Conservation (phyloP, 2,888 invertebrate species). For the Lamellibrachia satsuma region DNA sequence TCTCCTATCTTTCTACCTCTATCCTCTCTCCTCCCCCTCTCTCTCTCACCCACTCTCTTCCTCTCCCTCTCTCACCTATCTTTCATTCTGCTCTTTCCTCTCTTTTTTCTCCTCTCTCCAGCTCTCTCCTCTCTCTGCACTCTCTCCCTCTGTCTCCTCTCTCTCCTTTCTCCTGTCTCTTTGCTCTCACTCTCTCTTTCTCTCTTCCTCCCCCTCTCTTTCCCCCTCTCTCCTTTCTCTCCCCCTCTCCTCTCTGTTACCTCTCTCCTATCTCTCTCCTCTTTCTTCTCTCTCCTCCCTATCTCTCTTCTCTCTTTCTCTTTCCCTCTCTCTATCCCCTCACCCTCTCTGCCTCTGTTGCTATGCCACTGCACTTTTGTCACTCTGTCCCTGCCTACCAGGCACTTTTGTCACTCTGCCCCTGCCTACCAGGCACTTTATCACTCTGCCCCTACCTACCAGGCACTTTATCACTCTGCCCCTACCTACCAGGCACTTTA, state of each 20-base stretch:
- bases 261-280: background rate
- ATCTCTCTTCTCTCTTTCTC: background rate
- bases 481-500: background rate
- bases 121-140: no score
- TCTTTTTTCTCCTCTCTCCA: no score
- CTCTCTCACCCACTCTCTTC: no score
- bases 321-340: slow-evolving; percentile 19
- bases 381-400: background rate
- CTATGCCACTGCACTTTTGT: background rate
- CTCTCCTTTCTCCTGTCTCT: no score
- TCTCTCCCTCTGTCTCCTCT: no score
- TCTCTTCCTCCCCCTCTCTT: no score
- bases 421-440: background rate
- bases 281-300: slow-evolving; percentile 19
- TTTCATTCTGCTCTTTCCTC: no score
- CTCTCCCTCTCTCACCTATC: no score
- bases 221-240: background rate
- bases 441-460: background rate
- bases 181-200: no score
- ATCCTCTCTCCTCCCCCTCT: no score
- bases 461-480: background rate
- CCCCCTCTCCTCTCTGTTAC: background rate
- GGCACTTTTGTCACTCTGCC: background rate
- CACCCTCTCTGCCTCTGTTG: background rate
- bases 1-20: no score